phyloP scores from a whole-genome alignment of 1,140 invertebrate genomes.

The Galleria mellonella region DNA sequence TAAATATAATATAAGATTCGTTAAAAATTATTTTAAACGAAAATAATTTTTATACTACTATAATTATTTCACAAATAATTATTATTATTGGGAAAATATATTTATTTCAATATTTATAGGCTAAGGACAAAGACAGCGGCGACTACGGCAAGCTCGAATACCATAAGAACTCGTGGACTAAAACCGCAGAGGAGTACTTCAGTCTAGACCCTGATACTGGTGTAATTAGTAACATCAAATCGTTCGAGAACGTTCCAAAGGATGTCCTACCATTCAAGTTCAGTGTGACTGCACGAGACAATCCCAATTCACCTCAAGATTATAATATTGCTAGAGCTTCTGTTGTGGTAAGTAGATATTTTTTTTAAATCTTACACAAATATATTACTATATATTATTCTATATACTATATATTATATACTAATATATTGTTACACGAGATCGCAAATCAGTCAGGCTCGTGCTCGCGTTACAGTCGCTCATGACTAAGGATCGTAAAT shows the following conservation, averaged over 20 bases:
- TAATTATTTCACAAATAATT: background rate
- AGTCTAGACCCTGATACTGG: conserved; percentile 83
- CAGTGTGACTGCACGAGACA: conserved; percentile 84
- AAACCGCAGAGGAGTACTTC: conserved; percentile 81
- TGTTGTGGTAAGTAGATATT: conserved; percentile 75
- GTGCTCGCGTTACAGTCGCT: no score
- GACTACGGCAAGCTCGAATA: conserved; percentile 86
- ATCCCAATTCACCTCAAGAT: conserved; percentile 77
- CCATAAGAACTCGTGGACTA: conserved; percentile 76
- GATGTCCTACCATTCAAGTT: conserved; percentile 83
- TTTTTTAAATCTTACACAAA: background rate
- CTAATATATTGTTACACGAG: conserved; percentile 1
- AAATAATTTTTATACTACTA: no score
- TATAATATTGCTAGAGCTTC: conserved; percentile 78
- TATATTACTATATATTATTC: background rate
- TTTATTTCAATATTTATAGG: conserved; percentile 61
- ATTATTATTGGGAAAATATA: background rate
- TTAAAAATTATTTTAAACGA: no score
- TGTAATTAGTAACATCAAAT: conserved; percentile 82
- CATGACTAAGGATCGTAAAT: no score
- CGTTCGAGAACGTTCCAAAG: conserved; percentile 79
- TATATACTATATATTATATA: background rate
- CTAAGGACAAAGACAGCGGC: conserved; percentile 88
- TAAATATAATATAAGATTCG: no score
- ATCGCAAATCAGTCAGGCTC: no score